These are phyloP conservation scores for Tryphoninae sp. DNA, from an alignment of 2,888 invertebrate species.

Conservation along the genomic window DNA sequence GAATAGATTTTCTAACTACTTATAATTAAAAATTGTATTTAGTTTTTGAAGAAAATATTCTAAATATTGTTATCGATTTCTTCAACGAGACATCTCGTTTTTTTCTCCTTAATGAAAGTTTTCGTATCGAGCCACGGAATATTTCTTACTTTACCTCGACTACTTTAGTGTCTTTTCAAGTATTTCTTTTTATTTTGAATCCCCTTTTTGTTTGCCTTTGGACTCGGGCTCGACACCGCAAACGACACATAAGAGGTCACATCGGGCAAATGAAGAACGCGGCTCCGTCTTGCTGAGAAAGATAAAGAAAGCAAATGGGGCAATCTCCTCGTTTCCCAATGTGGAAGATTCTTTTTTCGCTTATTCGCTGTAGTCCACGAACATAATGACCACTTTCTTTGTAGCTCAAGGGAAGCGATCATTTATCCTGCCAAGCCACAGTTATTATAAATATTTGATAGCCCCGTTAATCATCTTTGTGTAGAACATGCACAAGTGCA, in stretches of 20 bases:
- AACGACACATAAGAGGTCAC: constrained; percentile 20
- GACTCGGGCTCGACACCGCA: constrained; percentile 7
- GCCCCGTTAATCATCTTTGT: constrained; percentile 3
- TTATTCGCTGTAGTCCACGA: neutral
- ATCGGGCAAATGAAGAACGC: constrained; percentile 26
- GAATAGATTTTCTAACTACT: neutral
- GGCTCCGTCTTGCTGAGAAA: constrained; percentile 12
- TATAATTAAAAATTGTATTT: neutral
- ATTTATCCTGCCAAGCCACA: neutral
- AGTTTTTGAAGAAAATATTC: neutral
- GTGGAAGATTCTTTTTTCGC: neutral
- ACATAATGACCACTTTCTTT: constrained; percentile 29
- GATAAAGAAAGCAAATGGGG: constrained; percentile 12
- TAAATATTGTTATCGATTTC: neutral
- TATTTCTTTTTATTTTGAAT: constrained; percentile 9
- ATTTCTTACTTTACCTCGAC: constrained; percentile 9
- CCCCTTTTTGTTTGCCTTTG: neutral
- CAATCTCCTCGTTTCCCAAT: constrained; percentile 26
- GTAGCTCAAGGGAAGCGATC: neutral
- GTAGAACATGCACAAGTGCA: neutral
- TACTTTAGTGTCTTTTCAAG: constrained; percentile 11
- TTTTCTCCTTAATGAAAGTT: constrained; percentile 26
- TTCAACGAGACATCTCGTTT: constrained; percentile 8
- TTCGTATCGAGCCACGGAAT: constrained; percentile 1
- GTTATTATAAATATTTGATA: neutral